These are phyloP conservation scores for Sciurus carolinensis DNA, from an alignment of 2,797 vertebrate species.

Conservation along the genomic window DNA sequence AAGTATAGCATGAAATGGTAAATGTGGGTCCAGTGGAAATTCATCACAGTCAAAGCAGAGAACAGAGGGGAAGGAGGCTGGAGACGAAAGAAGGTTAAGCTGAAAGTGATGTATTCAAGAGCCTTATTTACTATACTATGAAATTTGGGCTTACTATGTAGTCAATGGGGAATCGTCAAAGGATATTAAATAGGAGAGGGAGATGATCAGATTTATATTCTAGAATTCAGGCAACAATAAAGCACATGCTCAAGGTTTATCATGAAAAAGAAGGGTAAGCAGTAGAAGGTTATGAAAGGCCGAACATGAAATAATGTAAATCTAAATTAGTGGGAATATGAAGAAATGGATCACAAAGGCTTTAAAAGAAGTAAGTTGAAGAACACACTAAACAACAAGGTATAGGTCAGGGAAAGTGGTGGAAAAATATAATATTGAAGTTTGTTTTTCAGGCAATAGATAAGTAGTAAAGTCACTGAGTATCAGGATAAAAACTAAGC, in stretches of 20 bases:
- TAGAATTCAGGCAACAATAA: slow-evolving; percentile 56
- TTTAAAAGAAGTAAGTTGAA: background rate
- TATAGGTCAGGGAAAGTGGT: background rate
- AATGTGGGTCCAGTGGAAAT: background rate
- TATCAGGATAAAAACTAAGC: background rate
- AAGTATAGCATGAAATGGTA: background rate
- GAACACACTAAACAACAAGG: background rate
- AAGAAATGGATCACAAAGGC: background rate
- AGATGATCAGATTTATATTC: slow-evolving; percentile 49
- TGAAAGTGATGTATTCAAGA: background rate
- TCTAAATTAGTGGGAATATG: slow-evolving; percentile 12
- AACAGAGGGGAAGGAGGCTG: background rate
- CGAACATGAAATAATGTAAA: slow-evolving; percentile 34
- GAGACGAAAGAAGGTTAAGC: background rate
- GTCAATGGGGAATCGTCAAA: background rate
- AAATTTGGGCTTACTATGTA: background rate
- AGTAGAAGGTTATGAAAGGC: background rate
- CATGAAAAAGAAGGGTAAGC: background rate
- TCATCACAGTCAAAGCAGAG: background rate
- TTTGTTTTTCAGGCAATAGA: slow-evolving; percentile 44
- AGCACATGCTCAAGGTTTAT: background rate
- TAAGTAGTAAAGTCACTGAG: slow-evolving; percentile 7
- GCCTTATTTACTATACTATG: background rate
- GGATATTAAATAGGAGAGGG: slow-evolving; percentile 1
- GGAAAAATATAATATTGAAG: background rate